These are phyloP conservation scores for Cossypha polioptera DNA, from an alignment of 2,797 vertebrate species.

Conservation along the genomic window DNA sequence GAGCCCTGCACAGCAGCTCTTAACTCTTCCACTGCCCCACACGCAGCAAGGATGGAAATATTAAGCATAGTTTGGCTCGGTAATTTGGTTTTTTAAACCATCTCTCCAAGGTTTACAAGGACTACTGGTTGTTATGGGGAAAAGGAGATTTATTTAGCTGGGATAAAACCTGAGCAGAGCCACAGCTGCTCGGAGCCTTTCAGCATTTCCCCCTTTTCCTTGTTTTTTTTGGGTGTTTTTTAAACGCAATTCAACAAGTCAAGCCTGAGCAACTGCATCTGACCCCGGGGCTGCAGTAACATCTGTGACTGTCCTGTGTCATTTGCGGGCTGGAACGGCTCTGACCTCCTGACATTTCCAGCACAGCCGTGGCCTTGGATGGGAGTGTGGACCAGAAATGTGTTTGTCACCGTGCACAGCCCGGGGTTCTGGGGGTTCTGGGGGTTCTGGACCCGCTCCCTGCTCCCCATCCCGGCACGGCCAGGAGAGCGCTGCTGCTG, in stretches of 20 bases:
- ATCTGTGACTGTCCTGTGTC: slow-evolving; percentile 41
- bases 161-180: neutral
- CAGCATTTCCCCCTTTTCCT: neutral
- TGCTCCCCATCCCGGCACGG: neutral
- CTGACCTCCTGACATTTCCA: slow-evolving; percentile 65
- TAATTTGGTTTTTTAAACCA: neutral
- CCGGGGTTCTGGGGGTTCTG: neutral
- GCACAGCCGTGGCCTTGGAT: slow-evolving; percentile 48
- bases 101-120: neutral
- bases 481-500: neutral
- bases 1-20: neutral
- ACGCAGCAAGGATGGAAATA: neutral
- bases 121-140: neutral
- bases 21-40: neutral
- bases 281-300: neutral
- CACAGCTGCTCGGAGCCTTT: neutral
- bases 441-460: no score
- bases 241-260: slow-evolving; percentile 16
- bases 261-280: neutral
- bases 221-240: neutral
- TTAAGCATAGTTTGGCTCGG: accelerated
- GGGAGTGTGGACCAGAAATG: slow-evolving; percentile 32
- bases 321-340: slow-evolving; percentile 15
- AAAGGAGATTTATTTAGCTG: neutral
- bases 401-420: neutral